These are phyloP conservation scores for Sphaerodactylus townsendi DNA, from an alignment of 2,113 vertebrate genomes.

Conservation along the genomic window DNA sequence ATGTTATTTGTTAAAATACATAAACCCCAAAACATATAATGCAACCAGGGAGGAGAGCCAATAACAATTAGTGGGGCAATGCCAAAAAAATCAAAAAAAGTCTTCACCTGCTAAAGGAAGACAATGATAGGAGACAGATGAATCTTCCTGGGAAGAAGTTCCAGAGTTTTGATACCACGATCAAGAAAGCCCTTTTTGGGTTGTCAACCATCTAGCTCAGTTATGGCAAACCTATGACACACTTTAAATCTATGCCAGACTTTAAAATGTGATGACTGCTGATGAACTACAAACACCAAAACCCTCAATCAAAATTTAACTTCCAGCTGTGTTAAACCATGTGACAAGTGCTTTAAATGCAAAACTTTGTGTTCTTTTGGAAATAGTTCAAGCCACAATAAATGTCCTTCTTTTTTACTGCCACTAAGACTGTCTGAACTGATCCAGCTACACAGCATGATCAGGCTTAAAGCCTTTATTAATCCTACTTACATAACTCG, in stretches of 20 bases:
- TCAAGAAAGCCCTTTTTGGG: too few relatives aligned
- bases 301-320: neutral
- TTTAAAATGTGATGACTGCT: neutral
- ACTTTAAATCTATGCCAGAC: neutral
- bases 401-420: accelerated
- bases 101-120: too few relatives aligned
- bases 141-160: too few relatives aligned
- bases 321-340: neutral
- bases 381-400: neutral
- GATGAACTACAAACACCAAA: neutral
- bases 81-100: too few relatives aligned
- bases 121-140: too few relatives aligned
- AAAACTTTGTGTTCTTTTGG: neutral
- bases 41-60: too few relatives aligned
- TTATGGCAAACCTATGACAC: too few relatives aligned
- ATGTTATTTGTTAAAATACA: too few relatives aligned
- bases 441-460: neutral
- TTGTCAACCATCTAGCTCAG: too few relatives aligned
- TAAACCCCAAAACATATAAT: too few relatives aligned
- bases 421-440: neutral
- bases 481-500: conserved; percentile 45
- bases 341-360: neutral
- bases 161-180: too few relatives aligned
- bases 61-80: too few relatives aligned
- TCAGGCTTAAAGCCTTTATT: neutral